These are phyloP conservation scores for Diacarnus erythraeanus DNA, from an alignment of 37 sponge, comb jelly and placozoan genomes.

Conservation along the genomic window DNA sequence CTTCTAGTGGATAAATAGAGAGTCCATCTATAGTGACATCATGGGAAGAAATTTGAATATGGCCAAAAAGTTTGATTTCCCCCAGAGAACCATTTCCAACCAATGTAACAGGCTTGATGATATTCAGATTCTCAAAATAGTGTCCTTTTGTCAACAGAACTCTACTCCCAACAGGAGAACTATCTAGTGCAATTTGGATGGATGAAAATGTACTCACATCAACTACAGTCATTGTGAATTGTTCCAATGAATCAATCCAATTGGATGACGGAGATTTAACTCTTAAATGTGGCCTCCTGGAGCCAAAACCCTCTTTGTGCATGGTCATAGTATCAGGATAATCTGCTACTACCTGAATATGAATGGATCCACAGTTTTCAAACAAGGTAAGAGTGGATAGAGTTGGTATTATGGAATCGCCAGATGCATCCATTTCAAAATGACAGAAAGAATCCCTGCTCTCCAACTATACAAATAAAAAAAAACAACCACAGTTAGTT, in stretches of 20 bases:
- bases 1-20: constrained; percentile 7
- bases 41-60: constrained; percentile 6
- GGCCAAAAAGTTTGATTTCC: constrained; percentile 6
- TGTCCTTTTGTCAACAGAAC: constrained; percentile 17
- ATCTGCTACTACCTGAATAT: background rate
- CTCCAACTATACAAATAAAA: background rate
- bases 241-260: background rate
- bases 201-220: background rate
- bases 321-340: background rate
- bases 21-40: constrained; percentile 44
- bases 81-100: background rate
- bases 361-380: background rate
- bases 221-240: background rate
- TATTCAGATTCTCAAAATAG: constrained; percentile 26
- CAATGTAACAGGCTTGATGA: constrained; percentile 30
- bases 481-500: background rate
- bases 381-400: background rate
- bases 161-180: background rate
- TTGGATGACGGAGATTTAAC: background rate
- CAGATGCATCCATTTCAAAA: background rate
- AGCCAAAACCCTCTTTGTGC: background rate
- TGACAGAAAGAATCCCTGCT: background rate
- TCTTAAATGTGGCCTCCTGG: background rate
- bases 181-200: constrained; percentile 26
- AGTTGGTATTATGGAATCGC: background rate